Evolutionary conservation across 2,888 invertebrate species (phyloP).

Genomic region (Volucella inflata): DNA sequence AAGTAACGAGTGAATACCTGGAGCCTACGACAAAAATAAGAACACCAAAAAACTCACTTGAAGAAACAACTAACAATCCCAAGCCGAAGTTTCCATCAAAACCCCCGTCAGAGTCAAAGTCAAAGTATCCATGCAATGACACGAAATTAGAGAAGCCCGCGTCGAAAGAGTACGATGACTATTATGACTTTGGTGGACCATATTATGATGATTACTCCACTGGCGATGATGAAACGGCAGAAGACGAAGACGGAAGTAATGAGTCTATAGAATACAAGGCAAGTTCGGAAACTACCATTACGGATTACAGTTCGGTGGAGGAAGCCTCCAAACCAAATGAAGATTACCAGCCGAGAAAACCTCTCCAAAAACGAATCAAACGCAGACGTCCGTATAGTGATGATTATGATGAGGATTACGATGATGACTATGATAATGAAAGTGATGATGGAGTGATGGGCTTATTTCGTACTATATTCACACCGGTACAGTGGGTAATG

Average conservation of each 20-base stretch:
- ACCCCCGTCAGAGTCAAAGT: background rate
- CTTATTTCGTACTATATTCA: conserved; percentile 81
- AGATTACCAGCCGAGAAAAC: conserved; percentile 46
- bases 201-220: conserved; percentile 63
- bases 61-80: conserved; percentile 29
- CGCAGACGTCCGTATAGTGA: conserved; percentile 77
- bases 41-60: conserved; percentile 62
- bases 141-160: conserved; percentile 39
- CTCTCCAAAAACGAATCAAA: conserved; percentile 61
- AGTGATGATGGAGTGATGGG: conserved; percentile 77
- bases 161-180: conserved; percentile 64
- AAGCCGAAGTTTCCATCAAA: conserved; percentile 4
- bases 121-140: conserved; percentile 30
- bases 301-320: conserved; percentile 41
- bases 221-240: conserved; percentile 71
- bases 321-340: conserved; percentile 22
- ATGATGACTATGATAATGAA: conserved; percentile 77
- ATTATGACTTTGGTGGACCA: conserved; percentile 74
- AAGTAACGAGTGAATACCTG: conserved; percentile 74
- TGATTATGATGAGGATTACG: conserved; percentile 78
- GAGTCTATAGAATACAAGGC: conserved; percentile 74
- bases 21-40: conserved; percentile 44
- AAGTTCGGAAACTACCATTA: conserved; percentile 45
- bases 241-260: conserved; percentile 75
- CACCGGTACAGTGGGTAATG: conserved; percentile 81